These are phyloP conservation scores for Drosophila maculinotata DNA, from an alignment of 2,888 invertebrate genomes.

Conservation along the genomic window DNA sequence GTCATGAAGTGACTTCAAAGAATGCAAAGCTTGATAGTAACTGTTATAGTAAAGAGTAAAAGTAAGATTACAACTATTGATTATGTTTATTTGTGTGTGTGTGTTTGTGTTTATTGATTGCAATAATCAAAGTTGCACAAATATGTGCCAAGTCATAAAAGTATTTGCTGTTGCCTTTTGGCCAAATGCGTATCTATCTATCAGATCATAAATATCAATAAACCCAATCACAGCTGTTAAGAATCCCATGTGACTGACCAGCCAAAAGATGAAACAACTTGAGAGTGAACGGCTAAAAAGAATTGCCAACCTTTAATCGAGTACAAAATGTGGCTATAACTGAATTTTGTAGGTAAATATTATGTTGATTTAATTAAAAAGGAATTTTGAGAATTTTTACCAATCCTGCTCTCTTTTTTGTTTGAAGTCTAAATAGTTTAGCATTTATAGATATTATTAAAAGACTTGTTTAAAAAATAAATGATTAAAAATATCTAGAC, in stretches of 20 bases:
- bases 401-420: too few species aligned
- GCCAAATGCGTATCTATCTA: constrained; percentile 34
- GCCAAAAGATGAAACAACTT: background rate
- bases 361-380: too few species aligned
- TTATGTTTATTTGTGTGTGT: background rate
- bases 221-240: constrained; percentile 36
- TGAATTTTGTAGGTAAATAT: too few species aligned
- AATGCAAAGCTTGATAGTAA: background rate
- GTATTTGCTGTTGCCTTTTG: constrained; percentile 59
- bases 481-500: too few species aligned
- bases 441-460: too few species aligned
- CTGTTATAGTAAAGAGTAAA: constrained; percentile 7
- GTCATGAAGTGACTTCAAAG: constrained; percentile 19
- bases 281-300: background rate
- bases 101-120: constrained; percentile 42
- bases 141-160: constrained; percentile 71
- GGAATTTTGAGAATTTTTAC: too few species aligned
- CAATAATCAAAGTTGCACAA: constrained; percentile 73
- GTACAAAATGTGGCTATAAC: background rate
- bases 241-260: constrained; percentile 35
- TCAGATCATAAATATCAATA: constrained; percentile 64
- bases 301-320: background rate
- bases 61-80: constrained; percentile 8
- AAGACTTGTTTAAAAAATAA: too few species aligned
- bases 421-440: too few species aligned